Evolutionary conservation across 2,888 invertebrate species (phyloP).

Genomic region (Lepetodrilus schrolli): DNA sequence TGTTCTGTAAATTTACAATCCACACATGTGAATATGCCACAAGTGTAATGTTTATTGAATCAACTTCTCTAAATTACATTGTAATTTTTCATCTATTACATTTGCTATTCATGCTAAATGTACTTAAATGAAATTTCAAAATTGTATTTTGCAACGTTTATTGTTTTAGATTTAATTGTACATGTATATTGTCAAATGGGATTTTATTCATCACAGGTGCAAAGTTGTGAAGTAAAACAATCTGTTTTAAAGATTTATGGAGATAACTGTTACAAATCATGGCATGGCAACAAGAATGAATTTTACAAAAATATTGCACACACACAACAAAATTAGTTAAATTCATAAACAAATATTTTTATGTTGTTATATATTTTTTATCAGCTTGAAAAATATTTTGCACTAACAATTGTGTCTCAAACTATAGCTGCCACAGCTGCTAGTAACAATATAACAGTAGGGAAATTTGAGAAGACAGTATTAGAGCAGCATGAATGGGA

Average conservation of each 20-base stretch:
- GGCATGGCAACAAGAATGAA: neutral
- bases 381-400: conserved; percentile 9
- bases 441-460: conserved; percentile 18
- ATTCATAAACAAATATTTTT: conserved; percentile 16
- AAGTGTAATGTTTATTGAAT: too few species aligned
- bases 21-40: too few species aligned
- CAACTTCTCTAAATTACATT: too few species aligned
- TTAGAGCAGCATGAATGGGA: conserved; percentile 1
- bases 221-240: neutral
- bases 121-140: too few species aligned
- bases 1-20: too few species aligned
- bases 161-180: too few species aligned
- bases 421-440: conserved; percentile 4
- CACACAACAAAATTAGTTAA: neutral
- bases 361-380: conserved; percentile 15
- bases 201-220: too few species aligned
- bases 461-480: conserved; percentile 19
- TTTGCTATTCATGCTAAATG: too few species aligned
- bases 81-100: too few species aligned
- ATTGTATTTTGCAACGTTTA: too few species aligned
- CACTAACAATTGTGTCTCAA: neutral
- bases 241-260: neutral
- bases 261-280: conserved; percentile 11
- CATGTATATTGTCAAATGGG: too few species aligned
- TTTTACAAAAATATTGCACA: conserved; percentile 10